A percentile compares a stretch with the other conserved stretches of the same genome.
Evolutionary conservation across 2,797 vertebrate species (phyloP).

Genomic region (Thamnophis elegans): DNA sequence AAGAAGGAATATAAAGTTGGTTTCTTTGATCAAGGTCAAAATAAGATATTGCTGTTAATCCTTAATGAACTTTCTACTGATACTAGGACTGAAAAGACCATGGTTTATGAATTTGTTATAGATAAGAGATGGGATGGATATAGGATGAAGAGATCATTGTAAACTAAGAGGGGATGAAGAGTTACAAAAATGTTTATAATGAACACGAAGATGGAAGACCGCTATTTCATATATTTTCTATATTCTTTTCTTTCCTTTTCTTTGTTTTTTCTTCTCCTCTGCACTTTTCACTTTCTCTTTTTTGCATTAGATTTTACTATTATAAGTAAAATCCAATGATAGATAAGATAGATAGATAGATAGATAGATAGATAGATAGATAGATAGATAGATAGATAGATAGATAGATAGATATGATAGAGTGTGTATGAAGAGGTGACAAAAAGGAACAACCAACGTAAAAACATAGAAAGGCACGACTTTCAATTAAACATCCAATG

Average conservation of each 20-base stretch:
- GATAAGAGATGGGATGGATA: background rate
- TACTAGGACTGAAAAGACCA: background rate
- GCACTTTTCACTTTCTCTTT: background rate
- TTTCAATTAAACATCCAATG: background rate
- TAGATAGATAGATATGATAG: no score
- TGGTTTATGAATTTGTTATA: background rate
- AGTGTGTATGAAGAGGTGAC: background rate
- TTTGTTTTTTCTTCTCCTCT: background rate
- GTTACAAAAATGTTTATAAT: background rate
- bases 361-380: no score
- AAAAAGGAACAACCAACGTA: background rate
- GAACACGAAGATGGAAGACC: background rate
- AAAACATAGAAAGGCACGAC: background rate
- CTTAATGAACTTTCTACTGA: background rate
- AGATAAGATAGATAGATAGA: no score
- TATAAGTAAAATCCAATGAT: background rate
- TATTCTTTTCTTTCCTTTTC: background rate
- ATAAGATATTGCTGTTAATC: background rate
- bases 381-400: no score
- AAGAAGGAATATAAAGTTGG: background rate
- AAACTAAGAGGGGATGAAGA: background rate
- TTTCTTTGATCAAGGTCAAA: background rate
- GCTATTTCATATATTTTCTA: background rate
- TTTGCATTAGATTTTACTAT: background rate
- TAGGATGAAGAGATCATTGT: background rate